Evolutionary conservation across 2,888 invertebrate species (phyloP), one percentile per base, ranked within the genome.

Genomic region (Ophioninae sp.): DNA sequence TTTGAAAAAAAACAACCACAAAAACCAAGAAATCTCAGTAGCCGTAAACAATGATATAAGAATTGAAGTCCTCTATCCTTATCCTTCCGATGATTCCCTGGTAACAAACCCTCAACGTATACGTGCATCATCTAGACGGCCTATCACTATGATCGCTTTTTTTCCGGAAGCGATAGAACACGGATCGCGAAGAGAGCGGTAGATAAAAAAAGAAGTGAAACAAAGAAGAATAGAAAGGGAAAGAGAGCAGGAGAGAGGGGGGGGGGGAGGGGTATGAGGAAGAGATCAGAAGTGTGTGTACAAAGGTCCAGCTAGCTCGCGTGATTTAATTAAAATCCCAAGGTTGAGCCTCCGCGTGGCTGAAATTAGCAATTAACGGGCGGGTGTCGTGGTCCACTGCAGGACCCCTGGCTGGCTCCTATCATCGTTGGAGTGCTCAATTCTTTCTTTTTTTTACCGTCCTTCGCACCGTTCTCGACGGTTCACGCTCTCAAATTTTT

Each of bases 311-410:
- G 39, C 82, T 69, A 76, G 72, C 85, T 79, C 81, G 84, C 86
- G 83, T 86, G 88, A 89, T 89, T 89, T 88, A 88, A 89, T 89
- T 89, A 89, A 89, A 89, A 88, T 86, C 85, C 82, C 79, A 82
- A 86, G 81, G 82, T 84, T 77, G 79, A 77, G 73, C 76, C 69
- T 67, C 84, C 82, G 83, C 83, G 80, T 79, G 78, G 80, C 78
- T 83, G 88, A 89, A 88, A 88, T 88, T 88, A 88, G 86, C 87
- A 88, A 88, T 88, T 87, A 88, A 81, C 87, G 85, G 79, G 86
- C 82, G 86, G 85, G 88, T 84, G 85, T 85, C 85, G 83, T 79
- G 81, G 39, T 79, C 62, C 81, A 37, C 69, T 70, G 44, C 57
- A 57, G 74, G 39, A 23, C 78, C 77, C 75, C 39, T 67, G 41